phyloP scores from a whole-genome alignment of 2,888 invertebrate genomes.

The Odontomyia ornata region DNA sequence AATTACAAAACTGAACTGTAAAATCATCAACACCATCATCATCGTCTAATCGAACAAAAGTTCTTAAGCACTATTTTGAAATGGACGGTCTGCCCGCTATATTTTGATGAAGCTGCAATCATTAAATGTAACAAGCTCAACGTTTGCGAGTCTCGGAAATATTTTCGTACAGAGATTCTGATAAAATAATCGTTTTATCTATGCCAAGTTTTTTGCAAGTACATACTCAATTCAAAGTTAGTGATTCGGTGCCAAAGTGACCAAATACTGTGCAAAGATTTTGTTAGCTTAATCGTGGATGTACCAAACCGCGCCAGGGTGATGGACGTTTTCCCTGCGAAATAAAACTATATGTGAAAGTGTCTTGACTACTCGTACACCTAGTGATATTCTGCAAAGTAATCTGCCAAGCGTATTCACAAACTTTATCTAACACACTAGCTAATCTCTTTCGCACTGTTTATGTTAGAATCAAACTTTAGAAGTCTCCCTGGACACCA shows the following conservation, averaged over 20 bases:
- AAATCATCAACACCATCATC: constrained; percentile 1
- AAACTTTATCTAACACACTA: too few species aligned
- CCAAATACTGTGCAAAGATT: background rate
- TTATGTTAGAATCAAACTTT: too few species aligned
- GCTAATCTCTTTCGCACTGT: too few species aligned
- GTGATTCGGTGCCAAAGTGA: too few species aligned
- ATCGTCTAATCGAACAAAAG: background rate
- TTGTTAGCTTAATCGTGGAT: too few species aligned
- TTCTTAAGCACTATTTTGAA: background rate
- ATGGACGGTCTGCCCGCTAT: background rate
- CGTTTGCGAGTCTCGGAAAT: background rate
- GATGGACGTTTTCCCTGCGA: background rate
- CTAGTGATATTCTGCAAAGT: background rate
- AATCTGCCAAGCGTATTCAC: background rate
- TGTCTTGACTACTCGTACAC: background rate
- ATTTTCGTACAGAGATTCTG: background rate
- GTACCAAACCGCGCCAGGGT: background rate
- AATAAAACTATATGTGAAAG: background rate
- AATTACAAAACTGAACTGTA: background rate
- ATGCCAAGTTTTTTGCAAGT: background rate
- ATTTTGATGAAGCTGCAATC: background rate
- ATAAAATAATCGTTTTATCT: background rate
- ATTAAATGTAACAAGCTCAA: background rate
- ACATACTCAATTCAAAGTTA: too few species aligned
- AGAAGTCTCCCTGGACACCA: too few species aligned